A percentile compares a stretch with the other conserved stretches of the same genome.
These are phyloP conservation scores for Salarias fasciatus DNA, from an alignment of 2,797 vertebrate genomes.

Conservation along the genomic window DNA sequence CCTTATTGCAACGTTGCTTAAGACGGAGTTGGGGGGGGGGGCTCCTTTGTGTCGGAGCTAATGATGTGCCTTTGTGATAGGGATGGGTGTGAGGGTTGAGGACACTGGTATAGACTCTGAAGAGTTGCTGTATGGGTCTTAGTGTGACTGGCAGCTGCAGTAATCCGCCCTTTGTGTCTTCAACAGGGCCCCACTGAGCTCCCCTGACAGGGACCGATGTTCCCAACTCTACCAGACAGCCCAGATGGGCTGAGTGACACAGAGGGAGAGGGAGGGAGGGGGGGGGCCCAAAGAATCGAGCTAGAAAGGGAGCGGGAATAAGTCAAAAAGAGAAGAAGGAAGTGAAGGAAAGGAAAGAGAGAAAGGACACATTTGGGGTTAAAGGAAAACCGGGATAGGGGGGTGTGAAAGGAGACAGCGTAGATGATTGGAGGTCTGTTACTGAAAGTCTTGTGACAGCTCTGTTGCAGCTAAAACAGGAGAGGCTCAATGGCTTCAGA, in stretches of 20 bases:
- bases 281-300: conserved; percentile 10
- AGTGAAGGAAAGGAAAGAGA: conserved; percentile 3
- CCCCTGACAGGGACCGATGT: conserved; percentile 79
- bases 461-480: conserved; percentile 43
- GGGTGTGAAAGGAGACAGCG: conserved; percentile 9
- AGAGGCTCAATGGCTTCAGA: conserved; percentile 46
- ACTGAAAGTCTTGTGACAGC: conserved; percentile 58
- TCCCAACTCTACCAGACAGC: conserved; percentile 78
- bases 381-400: conserved; percentile 21
- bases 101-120: conserved; percentile 81
- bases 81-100: conserved; percentile 77
- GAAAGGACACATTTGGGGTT: conserved; percentile 11
- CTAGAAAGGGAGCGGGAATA: conserved; percentile 39
- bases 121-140: conserved; percentile 85
- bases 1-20: conserved; percentile 76
- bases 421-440: conserved; percentile 21
- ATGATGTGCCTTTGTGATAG: conserved; percentile 85
- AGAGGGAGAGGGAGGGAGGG: conserved; percentile 41
- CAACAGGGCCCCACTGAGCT: conserved; percentile 81
- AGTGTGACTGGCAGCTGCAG: conserved; percentile 90
- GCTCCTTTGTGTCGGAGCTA: conserved; percentile 81
- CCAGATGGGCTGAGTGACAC: conserved; percentile 82
- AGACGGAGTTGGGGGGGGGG: conserved; percentile 59
- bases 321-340: conserved; percentile 34
- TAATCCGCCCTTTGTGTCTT: conserved; percentile 88